Percentiles rank a stretch among this genome's conserved stretches.
Conservation (phyloP, 2,113 vertebrate species). For the Alouatta palliata region DNA sequence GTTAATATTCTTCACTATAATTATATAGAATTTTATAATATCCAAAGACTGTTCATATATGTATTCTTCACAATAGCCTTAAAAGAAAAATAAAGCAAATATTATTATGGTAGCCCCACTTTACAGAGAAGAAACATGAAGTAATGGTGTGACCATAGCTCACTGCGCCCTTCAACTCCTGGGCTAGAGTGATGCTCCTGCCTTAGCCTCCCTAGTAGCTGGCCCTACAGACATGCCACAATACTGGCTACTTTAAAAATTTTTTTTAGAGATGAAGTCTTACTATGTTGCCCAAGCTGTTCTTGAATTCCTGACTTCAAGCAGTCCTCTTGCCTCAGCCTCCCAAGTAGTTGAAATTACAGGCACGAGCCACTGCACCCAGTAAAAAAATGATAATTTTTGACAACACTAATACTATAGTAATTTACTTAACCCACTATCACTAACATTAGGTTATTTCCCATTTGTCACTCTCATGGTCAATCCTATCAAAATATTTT, state of each 20-base stretch:
- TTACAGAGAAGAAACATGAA: slow-evolving; percentile 11
- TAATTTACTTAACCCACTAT: not conserved
- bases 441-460: not conserved
- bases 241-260: too few relatives aligned
- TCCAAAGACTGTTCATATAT: not conserved
- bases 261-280: too few relatives aligned
- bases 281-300: too few relatives aligned
- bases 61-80: not conserved
- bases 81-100: not conserved
- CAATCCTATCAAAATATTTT: not conserved
- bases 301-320: too few relatives aligned
- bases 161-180: too few relatives aligned
- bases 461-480: not conserved
- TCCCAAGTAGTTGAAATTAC: too few relatives aligned
- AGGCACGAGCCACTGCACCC: too few relatives aligned
- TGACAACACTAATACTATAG: not conserved
- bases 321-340: too few relatives aligned
- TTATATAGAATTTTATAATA: not conserved
- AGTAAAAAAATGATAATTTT: not conserved
- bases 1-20: not conserved
- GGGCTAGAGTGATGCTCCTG: too few relatives aligned
- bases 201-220: too few relatives aligned
- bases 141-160: not conserved
- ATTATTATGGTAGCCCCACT: not conserved
- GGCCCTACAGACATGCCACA: too few relatives aligned